Percentiles rank a stretch among this genome's conserved stretches.
Conservation (phyloP, 2,888 invertebrate species). For the Epinotia nisella region DNA sequence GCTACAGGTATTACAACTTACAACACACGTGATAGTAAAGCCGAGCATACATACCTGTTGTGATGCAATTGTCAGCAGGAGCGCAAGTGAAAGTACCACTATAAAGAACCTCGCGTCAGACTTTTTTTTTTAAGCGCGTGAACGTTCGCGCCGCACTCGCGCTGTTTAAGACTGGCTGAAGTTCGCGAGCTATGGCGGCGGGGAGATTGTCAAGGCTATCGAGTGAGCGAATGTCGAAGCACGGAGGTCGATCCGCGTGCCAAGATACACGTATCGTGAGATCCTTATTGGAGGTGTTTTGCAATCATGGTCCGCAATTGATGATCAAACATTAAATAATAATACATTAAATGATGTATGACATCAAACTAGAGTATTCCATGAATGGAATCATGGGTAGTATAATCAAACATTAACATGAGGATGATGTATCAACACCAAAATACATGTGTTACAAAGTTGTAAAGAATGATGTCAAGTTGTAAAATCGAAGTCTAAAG, state of each 20-base stretch:
- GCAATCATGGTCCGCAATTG: not conserved
- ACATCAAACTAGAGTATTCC: not conserved
- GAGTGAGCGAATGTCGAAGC: constrained; percentile 36
- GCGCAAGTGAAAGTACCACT: constrained; percentile 40
- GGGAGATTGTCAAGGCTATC: constrained; percentile 33
- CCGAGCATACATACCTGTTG: constrained; percentile 32
- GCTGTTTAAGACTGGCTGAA: constrained; percentile 31
- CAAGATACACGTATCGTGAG: constrained; percentile 31
- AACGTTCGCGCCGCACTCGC: constrained; percentile 28
- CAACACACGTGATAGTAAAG: constrained; percentile 36
- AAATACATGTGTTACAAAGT: not conserved
- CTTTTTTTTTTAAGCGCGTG: constrained; percentile 35
- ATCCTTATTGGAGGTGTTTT: constrained; percentile 25
- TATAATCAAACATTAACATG: not conserved
- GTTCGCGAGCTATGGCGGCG: constrained; percentile 23
- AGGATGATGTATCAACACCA: no score
- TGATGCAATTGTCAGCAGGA: constrained; percentile 44
- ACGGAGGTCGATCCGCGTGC: constrained; percentile 35
- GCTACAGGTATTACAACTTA: constrained; percentile 27
- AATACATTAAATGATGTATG: not conserved
- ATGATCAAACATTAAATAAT: not conserved
- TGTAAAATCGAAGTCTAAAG: no score
- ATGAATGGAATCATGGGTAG: not conserved
- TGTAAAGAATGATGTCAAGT: not conserved
- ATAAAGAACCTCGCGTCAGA: constrained; percentile 40